Percentiles rank a stretch among this genome's conserved stretches.
Conservation (phyloP, 2,113 vertebrate genomes). For the Eupsittula cactorum region DNA sequence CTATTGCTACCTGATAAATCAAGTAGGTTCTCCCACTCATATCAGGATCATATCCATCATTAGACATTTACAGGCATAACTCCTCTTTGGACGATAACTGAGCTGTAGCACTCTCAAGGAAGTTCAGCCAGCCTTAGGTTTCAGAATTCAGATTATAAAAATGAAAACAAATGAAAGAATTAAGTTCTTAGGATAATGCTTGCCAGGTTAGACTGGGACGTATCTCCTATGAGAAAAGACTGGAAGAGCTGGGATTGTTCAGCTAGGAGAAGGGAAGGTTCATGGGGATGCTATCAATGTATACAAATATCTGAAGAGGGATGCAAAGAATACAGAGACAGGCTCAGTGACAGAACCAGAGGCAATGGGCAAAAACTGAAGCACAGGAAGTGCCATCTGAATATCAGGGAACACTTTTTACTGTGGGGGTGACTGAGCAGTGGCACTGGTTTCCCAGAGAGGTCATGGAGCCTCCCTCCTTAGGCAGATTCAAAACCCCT, state of each 20-base stretch:
- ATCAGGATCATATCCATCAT: neutral
- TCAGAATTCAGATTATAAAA: neutral
- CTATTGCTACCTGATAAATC: neutral
- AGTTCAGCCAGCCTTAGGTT: neutral
- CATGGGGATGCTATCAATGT: neutral
- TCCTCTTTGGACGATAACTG: neutral
- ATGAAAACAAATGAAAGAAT: neutral
- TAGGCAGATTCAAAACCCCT: neutral
- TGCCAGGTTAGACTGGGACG: neutral
- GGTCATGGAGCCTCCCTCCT: neutral
- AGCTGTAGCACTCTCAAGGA: neutral
- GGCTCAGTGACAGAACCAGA: neutral
- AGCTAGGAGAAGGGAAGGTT: neutral
- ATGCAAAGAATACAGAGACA: neutral
- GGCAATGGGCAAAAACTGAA: neutral
- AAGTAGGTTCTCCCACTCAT: neutral
- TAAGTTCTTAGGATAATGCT: neutral
- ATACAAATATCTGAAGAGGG: neutral
- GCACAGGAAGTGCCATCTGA: neutral
- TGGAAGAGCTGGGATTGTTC: neutral
- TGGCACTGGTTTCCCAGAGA: neutral
- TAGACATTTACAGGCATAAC: neutral
- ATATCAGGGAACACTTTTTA: neutral
- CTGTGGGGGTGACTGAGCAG: neutral
- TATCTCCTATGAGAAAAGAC: neutral